Percentiles rank a stretch among this genome's conserved stretches.
Conservation (phyloP, 1,140 invertebrate genomes). For the Vollenhovia emeryi region DNA sequence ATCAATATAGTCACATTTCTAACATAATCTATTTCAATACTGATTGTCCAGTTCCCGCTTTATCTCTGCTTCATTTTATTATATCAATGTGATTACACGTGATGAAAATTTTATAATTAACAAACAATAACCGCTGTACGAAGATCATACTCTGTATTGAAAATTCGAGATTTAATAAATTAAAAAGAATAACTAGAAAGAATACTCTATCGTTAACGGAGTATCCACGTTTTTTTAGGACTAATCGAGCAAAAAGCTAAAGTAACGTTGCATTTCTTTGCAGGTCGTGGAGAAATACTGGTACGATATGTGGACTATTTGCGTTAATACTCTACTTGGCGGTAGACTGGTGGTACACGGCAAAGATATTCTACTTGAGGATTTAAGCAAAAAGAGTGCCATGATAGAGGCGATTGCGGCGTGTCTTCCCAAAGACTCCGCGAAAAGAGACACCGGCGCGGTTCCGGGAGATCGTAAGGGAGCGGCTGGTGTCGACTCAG, state of each 20-base stretch:
- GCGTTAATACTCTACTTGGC: slow-evolving; percentile 89
- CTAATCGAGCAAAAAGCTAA: background rate
- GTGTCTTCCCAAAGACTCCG: slow-evolving; percentile 83
- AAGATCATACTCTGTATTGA: background rate
- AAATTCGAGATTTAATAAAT: background rate
- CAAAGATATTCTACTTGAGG: slow-evolving; percentile 85
- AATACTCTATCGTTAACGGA: background rate
- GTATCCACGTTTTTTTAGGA: background rate
- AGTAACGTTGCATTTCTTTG: slow-evolving; percentile 71
- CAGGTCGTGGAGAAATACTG: slow-evolving; percentile 89
- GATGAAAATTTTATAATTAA: background rate
- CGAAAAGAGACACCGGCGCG: slow-evolving; percentile 85
- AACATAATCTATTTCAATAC: background rate
- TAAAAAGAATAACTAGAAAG: background rate
- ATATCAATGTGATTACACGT: background rate
- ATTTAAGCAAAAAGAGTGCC: slow-evolving; percentile 84
- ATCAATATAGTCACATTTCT: background rate
- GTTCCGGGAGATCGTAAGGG: slow-evolving; percentile 91
- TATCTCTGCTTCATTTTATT: background rate
- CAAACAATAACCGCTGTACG: background rate
- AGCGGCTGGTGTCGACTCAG: slow-evolving; percentile 90
- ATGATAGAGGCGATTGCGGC: slow-evolving; percentile 84
- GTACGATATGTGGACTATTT: slow-evolving; percentile 89
- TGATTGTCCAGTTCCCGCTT: background rate
- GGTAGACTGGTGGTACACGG: slow-evolving; percentile 82